A percentile compares a stretch with the other conserved stretches of the same genome.
These are phyloP conservation scores for Pharmacophagus antenor DNA, from an alignment of 2,888 invertebrate species.

Conservation along the genomic window DNA sequence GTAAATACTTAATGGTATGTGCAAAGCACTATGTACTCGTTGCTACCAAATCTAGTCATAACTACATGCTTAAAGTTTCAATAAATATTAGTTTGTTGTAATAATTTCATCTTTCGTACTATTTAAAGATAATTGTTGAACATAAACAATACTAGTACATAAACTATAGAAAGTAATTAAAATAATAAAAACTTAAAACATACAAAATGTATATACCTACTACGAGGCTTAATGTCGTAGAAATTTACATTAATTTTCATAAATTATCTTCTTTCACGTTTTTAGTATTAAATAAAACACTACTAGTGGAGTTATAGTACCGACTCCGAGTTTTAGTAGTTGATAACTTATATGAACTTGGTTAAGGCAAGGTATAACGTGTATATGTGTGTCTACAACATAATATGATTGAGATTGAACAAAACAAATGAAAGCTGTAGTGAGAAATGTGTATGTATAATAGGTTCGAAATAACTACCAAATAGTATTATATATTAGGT, in stretches of 20 bases:
- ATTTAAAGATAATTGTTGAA: too few relatives aligned
- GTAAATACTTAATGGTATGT: constrained; percentile 15
- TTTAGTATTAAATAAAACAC: constrained; percentile 4
- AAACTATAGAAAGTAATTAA: too few relatives aligned
- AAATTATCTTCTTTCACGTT: neutral
- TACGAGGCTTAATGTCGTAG: too few relatives aligned
- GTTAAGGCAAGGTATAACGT: constrained; percentile 38
- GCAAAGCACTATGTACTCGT: constrained; percentile 20
- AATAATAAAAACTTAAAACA: too few relatives aligned
- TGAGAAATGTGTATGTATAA: constrained; percentile 59
- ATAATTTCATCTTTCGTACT: too few relatives aligned
- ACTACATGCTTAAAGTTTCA: neutral
- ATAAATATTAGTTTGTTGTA: too few relatives aligned
- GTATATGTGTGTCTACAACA: constrained; percentile 36
- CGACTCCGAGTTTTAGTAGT: constrained; percentile 61
- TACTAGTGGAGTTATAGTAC: constrained; percentile 32
- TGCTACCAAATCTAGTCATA: constrained; percentile 17
- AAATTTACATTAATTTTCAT: neutral
- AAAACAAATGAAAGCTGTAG: constrained; percentile 66
- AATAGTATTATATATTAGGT: constrained; percentile 64
- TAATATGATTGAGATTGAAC: constrained; percentile 37
- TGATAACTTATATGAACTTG: constrained; percentile 49
- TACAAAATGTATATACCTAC: too few relatives aligned
- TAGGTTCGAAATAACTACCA: constrained; percentile 39
- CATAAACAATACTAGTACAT: too few relatives aligned